Evolutionary conservation across 2,888 invertebrate genomes (phyloP), one percentile per base, ranked within the genome.

Genomic region (Brachylomia viminalis): DNA sequence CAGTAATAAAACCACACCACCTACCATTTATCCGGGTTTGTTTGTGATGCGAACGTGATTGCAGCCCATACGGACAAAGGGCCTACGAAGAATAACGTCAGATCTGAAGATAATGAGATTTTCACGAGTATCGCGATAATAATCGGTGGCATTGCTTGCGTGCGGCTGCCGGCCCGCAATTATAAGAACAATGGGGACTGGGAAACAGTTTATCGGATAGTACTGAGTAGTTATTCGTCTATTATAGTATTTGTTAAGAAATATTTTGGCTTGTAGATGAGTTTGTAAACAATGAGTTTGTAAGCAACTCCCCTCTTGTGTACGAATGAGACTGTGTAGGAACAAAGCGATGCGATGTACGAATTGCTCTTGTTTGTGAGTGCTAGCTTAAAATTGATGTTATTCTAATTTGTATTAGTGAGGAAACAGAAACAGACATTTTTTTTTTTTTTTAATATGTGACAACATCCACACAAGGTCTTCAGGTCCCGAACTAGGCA

Each of bases 31-130:
- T 91, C 89, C 86, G 87, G 88, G 90, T 80, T 93, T 92, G 92
- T 92, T 92, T 92, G 91, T 91, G 91, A 92, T 90, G 87, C 80
- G 90, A 83, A 91, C 92, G 92, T 92, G 93, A 90, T 88, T 86
- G 83, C 86, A 76, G 80, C 82, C 84, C 77, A 75, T 84, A 80
- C 80, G 84, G 75, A 86, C 82, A 87, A 86, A 86, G 83, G 82
- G 83, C 71, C 73, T 42, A 86, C 78, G 84, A 87, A 88, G 88
- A 89, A 89, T 89, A 89, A 90, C 90, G 86, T 80, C 88, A 89
- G 88, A 92, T 92, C 91, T 91, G 90, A 84, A 88, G 89, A 89
- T 92, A 92, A 94, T 94, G 94, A 93, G 93, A 91, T 92, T 93
- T 93, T 90, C 92, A 92, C 90, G 90, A 91, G 91, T 90, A 91